Evolutionary conservation across 2,113 vertebrate genomes (phyloP).

Genomic region (Ctenomys sociabilis): DNA sequence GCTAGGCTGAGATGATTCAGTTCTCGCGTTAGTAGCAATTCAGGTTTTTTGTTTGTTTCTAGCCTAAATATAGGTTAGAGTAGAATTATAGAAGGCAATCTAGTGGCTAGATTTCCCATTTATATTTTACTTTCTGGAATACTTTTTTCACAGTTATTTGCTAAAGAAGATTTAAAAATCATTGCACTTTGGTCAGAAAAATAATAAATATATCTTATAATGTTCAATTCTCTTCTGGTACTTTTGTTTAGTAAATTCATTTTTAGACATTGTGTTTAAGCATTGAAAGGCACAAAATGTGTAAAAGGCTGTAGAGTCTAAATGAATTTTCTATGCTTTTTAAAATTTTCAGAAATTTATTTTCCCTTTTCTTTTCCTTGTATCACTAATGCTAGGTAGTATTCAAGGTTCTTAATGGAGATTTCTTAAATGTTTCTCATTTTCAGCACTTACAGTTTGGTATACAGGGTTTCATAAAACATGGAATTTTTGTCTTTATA

Average conservation of each 20-base stretch:
- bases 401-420: conserved; percentile 42
- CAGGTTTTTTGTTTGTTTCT: conserved; percentile 70
- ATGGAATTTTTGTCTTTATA: conserved; percentile 61
- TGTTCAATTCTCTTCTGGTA: conserved; percentile 69
- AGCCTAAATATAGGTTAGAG: conserved; percentile 47
- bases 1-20: conserved; percentile 40
- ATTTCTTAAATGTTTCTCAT: conserved; percentile 64
- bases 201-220: conserved; percentile 79
- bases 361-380: conserved; percentile 18
- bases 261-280: conserved; percentile 58
- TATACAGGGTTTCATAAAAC: conserved; percentile 46
- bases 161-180: conserved; percentile 81
- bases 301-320: neutral
- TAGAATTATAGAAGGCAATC: conserved; percentile 68
- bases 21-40: conserved; percentile 76
- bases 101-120: conserved; percentile 81
- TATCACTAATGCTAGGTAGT: conserved; percentile 21
- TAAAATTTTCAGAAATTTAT: conserved; percentile 46
- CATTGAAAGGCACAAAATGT: conserved; percentile 49
- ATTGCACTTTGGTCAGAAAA: conserved; percentile 85
- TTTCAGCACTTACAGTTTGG: conserved; percentile 7
- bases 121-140: conserved; percentile 80
- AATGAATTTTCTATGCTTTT: conserved; percentile 56
- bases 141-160: conserved; percentile 79
- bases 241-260: conserved; percentile 64